Evolutionary conservation across 37 sponge, comb jelly and placozoan species (phyloP).

Genomic region (Ianthella basta): DNA sequence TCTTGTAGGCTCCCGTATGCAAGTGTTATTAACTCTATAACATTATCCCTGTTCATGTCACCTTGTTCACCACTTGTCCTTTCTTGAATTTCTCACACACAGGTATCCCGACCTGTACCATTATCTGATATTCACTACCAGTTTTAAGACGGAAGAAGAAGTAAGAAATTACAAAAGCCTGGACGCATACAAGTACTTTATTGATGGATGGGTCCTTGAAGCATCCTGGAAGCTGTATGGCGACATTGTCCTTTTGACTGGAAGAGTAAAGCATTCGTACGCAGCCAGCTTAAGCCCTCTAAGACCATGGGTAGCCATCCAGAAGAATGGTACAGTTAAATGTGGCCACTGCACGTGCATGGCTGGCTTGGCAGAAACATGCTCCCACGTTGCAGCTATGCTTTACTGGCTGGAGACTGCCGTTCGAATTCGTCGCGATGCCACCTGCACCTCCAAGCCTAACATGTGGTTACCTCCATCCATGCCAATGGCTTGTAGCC

Average conservation of each 20-base stretch:
- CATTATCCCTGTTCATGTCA: no score
- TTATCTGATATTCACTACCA: neutral
- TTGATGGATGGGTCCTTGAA: neutral
- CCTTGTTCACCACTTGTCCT: no score
- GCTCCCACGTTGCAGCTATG: neutral
- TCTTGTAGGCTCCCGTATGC: no score
- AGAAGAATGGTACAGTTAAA: neutral
- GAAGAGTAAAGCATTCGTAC: neutral
- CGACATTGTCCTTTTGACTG: neutral
- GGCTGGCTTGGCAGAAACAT: neutral
- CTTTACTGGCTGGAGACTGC: neutral
- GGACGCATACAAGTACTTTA: neutral
- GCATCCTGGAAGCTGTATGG: neutral
- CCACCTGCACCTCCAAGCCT: neutral
- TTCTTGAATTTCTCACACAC: no score
- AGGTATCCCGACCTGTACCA: no score
- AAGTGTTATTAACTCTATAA: no score
- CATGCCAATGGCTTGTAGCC: neutral
- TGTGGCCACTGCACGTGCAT: neutral
- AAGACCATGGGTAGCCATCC: neutral
- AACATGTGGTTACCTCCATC: conserved; percentile 10
- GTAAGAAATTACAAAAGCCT: neutral
- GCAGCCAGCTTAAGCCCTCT: neutral
- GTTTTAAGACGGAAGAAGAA: neutral
- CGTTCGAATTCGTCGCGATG: neutral